Evolutionary conservation across 2,888 invertebrate genomes (phyloP).

Genomic region (Matsumyia berberina): DNA sequence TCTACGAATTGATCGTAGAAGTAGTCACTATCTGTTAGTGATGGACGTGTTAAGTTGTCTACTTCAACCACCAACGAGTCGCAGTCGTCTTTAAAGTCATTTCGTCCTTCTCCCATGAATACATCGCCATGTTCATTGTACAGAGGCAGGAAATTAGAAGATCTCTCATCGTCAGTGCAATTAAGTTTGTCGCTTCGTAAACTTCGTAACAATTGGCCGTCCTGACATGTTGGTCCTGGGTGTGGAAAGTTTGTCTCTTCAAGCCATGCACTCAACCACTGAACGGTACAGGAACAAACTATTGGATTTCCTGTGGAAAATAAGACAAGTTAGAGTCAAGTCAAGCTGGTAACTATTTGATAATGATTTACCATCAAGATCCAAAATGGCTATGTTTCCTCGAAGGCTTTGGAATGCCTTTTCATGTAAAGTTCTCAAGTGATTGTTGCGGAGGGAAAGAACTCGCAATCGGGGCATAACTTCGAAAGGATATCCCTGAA

Average conservation of each 20-base stretch:
- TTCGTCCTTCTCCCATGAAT: slow-evolving; percentile 86
- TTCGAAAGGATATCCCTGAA: slow-evolving; percentile 90
- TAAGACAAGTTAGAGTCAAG: neutral
- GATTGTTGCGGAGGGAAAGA: slow-evolving; percentile 91
- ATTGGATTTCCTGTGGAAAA: slow-evolving; percentile 90
- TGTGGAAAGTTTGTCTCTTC: slow-evolving; percentile 88
- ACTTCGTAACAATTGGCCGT: slow-evolving; percentile 91
- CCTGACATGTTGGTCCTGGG: slow-evolving; percentile 90
- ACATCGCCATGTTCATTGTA: slow-evolving; percentile 90
- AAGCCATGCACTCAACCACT: slow-evolving; percentile 94
- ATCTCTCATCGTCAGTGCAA: slow-evolving; percentile 85
- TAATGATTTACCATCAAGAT: slow-evolving; percentile 89
- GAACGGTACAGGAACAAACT: slow-evolving; percentile 91
- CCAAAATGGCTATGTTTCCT: slow-evolving; percentile 92
- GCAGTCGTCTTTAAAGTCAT: slow-evolving; percentile 85
- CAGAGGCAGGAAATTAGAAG: slow-evolving; percentile 85
- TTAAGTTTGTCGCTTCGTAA: slow-evolving; percentile 89
- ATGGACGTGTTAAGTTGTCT: slow-evolving; percentile 86
- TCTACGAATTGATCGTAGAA: slow-evolving; percentile 93
- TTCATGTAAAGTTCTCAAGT: slow-evolving; percentile 90
- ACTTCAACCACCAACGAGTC: slow-evolving; percentile 83
- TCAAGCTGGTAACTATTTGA: neutral
- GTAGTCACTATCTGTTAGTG: slow-evolving; percentile 91
- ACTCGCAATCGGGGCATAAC: slow-evolving; percentile 93
- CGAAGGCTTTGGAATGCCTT: slow-evolving; percentile 90